Base-by-base conservation (phyloP, 2,797 vertebrate species). In the Poeciliopsis presidionis region DNA sequence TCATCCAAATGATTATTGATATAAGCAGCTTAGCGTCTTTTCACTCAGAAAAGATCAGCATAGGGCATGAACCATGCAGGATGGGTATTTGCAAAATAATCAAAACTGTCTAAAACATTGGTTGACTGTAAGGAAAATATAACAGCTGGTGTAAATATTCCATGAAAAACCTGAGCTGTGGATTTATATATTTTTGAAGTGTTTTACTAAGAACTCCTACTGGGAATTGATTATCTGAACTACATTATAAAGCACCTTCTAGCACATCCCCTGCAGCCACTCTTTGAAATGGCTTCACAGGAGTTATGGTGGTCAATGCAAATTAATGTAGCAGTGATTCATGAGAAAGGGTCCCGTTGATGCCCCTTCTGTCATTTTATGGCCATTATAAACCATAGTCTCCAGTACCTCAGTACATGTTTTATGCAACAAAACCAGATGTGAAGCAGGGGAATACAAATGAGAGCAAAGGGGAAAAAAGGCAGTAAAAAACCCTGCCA, bases 21-120 rank as follows among this genome's bases (percentile, higher is more conserved):
- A 88, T 86, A 89, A 93, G 87, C 86, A 81, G 90, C 90, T 92
- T 93, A 91, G 87, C 86, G 81, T 87, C 82, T 59, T 84, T 89
- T 89, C 74, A 84, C 78, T 82, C 81, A 79, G 75, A 83, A 87
- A 84, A 86, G 71, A 90, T 91, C 88, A 86, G 80, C 41, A 77
- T 59, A 82, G 84, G 89, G 90, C 80, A 90, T 70, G 78, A 91
- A 87, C 89, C 83, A 82, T 79, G 55, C 65, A 77, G 87, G 51
- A 86, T 81, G 78, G 88, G 86, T 81, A 85, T 89, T 91, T 84
- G 67, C 57, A 84, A 85, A 83, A 36, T 55, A 47, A 70, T 79
- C 59, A 80, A 89, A 83, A 74, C 69, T 85, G 57, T 83, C 36
- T 82, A 77, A 87, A 81, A 81, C 71, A 41, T 74, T 75, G 20